Conservation (phyloP, 2,113 vertebrate species). For the Marcusenius ussheri region DNA sequence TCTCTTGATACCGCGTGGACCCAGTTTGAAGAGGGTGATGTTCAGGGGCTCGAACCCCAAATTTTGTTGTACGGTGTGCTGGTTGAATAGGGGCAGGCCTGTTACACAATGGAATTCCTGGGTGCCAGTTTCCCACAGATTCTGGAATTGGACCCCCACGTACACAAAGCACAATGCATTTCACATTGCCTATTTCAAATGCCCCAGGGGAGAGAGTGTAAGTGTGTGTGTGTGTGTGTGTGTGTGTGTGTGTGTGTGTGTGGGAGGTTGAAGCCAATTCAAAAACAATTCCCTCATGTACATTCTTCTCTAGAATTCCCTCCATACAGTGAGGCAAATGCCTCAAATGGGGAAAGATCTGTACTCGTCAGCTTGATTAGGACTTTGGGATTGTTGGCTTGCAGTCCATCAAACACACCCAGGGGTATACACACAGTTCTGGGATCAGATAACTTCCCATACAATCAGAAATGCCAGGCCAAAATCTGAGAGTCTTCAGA, state of each 20-base stretch:
- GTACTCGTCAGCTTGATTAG: not conserved
- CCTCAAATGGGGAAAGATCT: not conserved
- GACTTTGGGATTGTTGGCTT: not conserved
- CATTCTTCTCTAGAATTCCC: not conserved
- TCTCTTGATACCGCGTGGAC: not conserved
- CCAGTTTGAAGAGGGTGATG: not conserved
- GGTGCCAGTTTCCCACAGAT: not conserved
- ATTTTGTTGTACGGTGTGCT: not conserved
- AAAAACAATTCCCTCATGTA: not conserved
- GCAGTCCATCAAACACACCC: not conserved
- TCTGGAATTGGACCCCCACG: not conserved
- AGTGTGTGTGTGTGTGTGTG: not conserved
- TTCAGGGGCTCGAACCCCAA: not conserved
- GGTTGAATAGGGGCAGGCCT: not conserved
- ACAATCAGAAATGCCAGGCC: constrained; percentile 51
- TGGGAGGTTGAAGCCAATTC: not conserved
- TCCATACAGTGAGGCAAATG: not conserved
- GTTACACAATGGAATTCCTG: not conserved
- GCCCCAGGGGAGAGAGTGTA: not conserved
- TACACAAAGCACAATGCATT: not conserved
- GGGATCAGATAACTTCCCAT: constrained; percentile 33
- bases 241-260: not conserved
- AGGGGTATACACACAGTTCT: not conserved
- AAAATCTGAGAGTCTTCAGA: constrained; percentile 32
- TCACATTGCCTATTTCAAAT: not conserved